Evolutionary conservation across 2,888 invertebrate genomes (phyloP).

Genomic region (Xylophagus ater): DNA sequence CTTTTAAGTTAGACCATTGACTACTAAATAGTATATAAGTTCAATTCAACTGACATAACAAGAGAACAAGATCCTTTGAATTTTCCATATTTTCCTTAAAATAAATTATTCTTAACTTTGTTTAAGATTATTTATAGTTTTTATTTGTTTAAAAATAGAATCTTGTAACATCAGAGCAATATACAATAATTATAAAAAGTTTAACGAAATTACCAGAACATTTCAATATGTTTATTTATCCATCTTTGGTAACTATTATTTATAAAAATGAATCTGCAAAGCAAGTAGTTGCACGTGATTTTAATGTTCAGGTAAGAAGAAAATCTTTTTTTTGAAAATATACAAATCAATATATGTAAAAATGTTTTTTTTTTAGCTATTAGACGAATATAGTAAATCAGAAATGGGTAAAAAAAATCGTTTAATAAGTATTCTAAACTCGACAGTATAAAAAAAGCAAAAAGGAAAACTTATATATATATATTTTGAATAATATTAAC

Average conservation of each 20-base stretch:
- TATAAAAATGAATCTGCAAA: conserved; percentile 34
- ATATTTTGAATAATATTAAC: too few relatives aligned
- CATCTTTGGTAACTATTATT: conserved; percentile 36
- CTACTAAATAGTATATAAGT: too few relatives aligned
- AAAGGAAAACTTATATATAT: not conserved
- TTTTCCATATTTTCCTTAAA: not conserved
- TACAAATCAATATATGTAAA: conserved; percentile 2
- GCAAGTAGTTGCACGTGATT: conserved; percentile 34
- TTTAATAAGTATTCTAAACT: conserved; percentile 29
- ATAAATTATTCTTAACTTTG: not conserved
- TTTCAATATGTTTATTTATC: conserved; percentile 37
- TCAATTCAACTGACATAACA: too few relatives aligned
- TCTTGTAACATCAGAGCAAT: conserved; percentile 35
- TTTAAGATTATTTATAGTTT: not conserved
- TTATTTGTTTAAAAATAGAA: conserved; percentile 24
- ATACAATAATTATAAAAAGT: conserved; percentile 35
- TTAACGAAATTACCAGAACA: conserved; percentile 35
- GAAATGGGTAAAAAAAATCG: conserved; percentile 35
- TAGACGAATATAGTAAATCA: conserved; percentile 38
- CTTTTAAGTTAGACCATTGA: too few relatives aligned
- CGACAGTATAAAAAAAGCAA: not conserved
- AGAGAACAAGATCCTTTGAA: not conserved
- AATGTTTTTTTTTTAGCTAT: conserved; percentile 23
- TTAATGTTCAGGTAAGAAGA: conserved; percentile 34
- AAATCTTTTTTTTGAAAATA: not conserved